These are phyloP conservation scores for Drosophila leontia DNA, from an alignment of 1,140 invertebrate genomes.

Conservation along the genomic window DNA sequence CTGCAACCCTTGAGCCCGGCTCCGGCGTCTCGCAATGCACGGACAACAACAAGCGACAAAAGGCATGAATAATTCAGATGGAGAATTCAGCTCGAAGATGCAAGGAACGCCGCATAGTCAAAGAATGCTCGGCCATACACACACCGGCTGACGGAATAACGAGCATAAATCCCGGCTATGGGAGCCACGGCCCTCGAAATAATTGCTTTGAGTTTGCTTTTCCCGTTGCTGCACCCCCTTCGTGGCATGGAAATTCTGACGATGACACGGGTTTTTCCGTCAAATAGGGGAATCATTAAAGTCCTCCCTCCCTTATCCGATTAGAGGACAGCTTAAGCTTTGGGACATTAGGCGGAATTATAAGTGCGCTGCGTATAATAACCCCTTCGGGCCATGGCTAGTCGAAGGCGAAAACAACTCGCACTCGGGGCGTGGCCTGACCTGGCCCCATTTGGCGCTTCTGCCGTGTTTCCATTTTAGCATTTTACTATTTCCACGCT, in stretches of 20 bases:
- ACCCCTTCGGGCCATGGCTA: constrained; percentile 18
- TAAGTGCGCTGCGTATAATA: constrained; percentile 17
- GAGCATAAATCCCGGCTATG: constrained; percentile 44
- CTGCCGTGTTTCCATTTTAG: constrained; percentile 10
- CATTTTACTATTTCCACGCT: constrained; percentile 50
- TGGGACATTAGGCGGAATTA: constrained; percentile 34
- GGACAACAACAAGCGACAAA: constrained; percentile 50
- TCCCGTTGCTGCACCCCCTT: constrained; percentile 5
- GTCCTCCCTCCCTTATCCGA: constrained; percentile 14
- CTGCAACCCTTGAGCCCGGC: constrained; percentile 42
- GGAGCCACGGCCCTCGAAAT: constrained; percentile 41
- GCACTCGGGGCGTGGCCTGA: constrained; percentile 11
- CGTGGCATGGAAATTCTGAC: constrained; percentile 20
- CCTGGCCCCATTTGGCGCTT: constrained; percentile 28
- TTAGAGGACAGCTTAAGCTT: constrained; percentile 24
- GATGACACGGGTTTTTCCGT: constrained; percentile 17
- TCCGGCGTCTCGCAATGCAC: constrained; percentile 22
- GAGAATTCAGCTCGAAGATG: constrained; percentile 53
- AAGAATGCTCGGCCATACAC: constrained; percentile 24
- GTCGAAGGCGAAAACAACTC: constrained; percentile 25
- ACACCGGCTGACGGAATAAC: constrained; percentile 40
- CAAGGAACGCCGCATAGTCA: constrained; percentile 18
- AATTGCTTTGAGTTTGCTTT: constrained; percentile 31
- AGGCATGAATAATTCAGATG: constrained; percentile 69
- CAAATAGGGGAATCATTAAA: constrained; percentile 10